phyloP scores from a whole-genome alignment of 2,113 vertebrate species.

The Polypterus bichir region DNA sequence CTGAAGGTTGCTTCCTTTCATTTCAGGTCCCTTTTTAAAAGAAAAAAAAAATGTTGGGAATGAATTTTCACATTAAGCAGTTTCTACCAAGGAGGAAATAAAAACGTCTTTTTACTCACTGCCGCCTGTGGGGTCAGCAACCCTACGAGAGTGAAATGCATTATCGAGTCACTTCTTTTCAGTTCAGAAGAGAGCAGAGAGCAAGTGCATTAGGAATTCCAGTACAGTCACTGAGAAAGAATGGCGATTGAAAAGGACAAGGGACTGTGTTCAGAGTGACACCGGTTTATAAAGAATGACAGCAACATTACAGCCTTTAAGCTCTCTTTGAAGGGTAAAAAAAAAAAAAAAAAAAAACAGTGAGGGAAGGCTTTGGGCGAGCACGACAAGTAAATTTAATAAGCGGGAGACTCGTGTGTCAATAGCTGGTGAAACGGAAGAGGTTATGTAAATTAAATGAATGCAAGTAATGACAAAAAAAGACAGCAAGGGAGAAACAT shows the following conservation, averaged over 20 bases:
- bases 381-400: slow-evolving; percentile 51
- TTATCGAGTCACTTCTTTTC: slow-evolving; percentile 61
- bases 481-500: slow-evolving; percentile 19
- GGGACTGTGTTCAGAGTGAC: slow-evolving; percentile 50
- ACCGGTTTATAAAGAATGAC: slow-evolving; percentile 52
- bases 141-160: slow-evolving; percentile 53
- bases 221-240: slow-evolving; percentile 20
- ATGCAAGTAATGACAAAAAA: slow-evolving; percentile 32
- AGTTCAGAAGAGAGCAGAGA: slow-evolving; percentile 50
- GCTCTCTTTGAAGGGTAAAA: slow-evolving; percentile 35
- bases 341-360: slow-evolving; percentile 24
- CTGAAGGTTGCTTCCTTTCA: too few species aligned
- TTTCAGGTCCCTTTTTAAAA: too few species aligned
- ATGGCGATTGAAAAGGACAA: slow-evolving; percentile 27
- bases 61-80: too few species aligned
- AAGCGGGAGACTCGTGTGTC: slow-evolving; percentile 47
- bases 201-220: slow-evolving; percentile 20
- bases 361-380: slow-evolving; percentile 32
- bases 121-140: slow-evolving; percentile 44
- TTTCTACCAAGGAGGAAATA: slow-evolving; percentile 22
- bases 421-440: slow-evolving; percentile 20
- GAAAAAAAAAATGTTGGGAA: too few species aligned
- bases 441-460: slow-evolving; percentile 51
- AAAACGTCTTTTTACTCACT: slow-evolving; percentile 39
- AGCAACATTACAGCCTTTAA: slow-evolving; percentile 50